These are phyloP conservation scores for Drosophila dunni DNA, from an alignment of 1,140 invertebrate genomes.

Conservation along the genomic window DNA sequence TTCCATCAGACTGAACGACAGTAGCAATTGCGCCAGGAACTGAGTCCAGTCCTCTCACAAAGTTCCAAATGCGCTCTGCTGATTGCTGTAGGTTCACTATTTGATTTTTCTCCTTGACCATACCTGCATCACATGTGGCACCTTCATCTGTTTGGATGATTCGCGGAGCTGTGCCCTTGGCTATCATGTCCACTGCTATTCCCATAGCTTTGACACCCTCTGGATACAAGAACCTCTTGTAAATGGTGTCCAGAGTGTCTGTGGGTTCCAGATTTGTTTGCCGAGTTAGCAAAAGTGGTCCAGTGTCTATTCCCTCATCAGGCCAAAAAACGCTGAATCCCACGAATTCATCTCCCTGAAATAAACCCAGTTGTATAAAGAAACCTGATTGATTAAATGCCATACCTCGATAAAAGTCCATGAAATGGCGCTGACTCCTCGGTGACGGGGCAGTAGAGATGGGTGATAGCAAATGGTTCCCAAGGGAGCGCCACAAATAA, in stretches of 20 bases:
- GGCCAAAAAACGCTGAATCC: constrained; percentile 98
- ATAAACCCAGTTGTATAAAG: not conserved
- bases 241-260: constrained; percentile 96
- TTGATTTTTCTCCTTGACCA: constrained; percentile 93
- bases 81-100: constrained; percentile 86
- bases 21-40: constrained; percentile 94
- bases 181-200: constrained; percentile 95
- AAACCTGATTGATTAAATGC: not conserved
- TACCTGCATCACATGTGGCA: constrained; percentile 95
- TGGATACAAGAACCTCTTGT: constrained; percentile 91
- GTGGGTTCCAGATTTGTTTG: constrained; percentile 92
- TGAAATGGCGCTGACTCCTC: constrained; percentile 97
- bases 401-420: constrained; percentile 94
- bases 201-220: constrained; percentile 86
- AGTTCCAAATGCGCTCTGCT: constrained; percentile 92
- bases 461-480: constrained; percentile 98
- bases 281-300: constrained; percentile 95
- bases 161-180: constrained; percentile 92
- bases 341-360: constrained; percentile 91
- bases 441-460: constrained; percentile 94
- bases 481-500: constrained; percentile 92
- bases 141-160: constrained; percentile 92
- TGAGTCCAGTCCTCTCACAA: constrained; percentile 96
- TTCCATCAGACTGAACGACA: constrained; percentile 87
- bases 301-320: constrained; percentile 98